Evolutionary conservation across 2,888 invertebrate species (phyloP).

Genomic region (Frankliniella fusca): DNA sequence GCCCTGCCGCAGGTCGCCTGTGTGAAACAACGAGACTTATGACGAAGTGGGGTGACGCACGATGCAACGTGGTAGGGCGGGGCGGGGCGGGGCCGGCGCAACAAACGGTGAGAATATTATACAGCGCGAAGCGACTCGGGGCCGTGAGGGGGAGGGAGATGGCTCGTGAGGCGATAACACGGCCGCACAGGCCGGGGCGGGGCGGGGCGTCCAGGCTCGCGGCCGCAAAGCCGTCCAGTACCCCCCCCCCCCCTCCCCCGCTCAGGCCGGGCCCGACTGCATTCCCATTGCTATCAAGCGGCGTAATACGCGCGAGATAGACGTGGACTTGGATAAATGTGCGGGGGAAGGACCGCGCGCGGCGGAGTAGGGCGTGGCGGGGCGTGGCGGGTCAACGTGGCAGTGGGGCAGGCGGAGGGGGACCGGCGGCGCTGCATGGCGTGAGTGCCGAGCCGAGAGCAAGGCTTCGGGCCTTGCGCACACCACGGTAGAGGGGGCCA

Average conservation of each 20-base stretch:
- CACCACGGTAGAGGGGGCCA: too few species aligned
- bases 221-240: background rate
- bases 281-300: background rate
- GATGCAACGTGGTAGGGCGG: too few species aligned
- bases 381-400: too few species aligned
- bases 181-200: background rate
- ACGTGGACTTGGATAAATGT: slow-evolving; percentile 20
- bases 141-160: background rate
- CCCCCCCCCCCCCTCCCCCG: background rate
- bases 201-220: background rate
- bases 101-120: background rate
- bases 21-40: too few species aligned
- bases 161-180: background rate
- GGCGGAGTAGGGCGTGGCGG: too few species aligned
- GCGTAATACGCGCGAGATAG: slow-evolving; percentile 17
- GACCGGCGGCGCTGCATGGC: too few species aligned
- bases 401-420: too few species aligned
- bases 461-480: too few species aligned
- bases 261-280: background rate
- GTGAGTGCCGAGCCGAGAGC: background rate
- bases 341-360: too few species aligned
- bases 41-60: too few species aligned
- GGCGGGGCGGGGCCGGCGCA: background rate
- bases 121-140: background rate
- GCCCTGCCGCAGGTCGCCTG: too few species aligned